Percentiles rank a stretch among this genome's conserved stretches.
phyloP scores from a whole-genome alignment of 2,113 vertebrate species.

The Clarias macrocephalus region DNA sequence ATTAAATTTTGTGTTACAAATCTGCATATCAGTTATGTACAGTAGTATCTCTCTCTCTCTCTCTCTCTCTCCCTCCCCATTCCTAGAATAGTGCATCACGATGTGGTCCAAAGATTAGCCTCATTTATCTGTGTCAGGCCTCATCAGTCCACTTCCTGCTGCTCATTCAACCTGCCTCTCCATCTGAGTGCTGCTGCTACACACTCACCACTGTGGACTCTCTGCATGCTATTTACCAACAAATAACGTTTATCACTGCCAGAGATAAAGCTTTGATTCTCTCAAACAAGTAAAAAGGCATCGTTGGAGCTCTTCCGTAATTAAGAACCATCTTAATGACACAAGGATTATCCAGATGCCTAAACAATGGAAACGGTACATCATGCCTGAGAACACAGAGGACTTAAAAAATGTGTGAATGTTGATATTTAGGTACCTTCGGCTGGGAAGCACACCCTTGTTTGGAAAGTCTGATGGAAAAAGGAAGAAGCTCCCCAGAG shows the following conservation, averaged over 20 bases:
- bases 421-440: conserved; percentile 18
- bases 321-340: neutral
- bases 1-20: neutral
- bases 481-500: conserved; percentile 23
- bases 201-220: conserved; percentile 37
- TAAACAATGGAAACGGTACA: neutral
- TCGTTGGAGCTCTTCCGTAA: neutral
- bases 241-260: conserved; percentile 17
- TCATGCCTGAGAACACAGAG: neutral
- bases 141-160: conserved; percentile 55
- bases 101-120: conserved; percentile 61
- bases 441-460: conserved; percentile 15
- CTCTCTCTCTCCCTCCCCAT: neutral
- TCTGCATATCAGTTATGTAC: neutral
- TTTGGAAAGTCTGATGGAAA: conserved; percentile 39
- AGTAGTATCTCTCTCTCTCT: neutral
- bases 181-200: conserved; percentile 32
- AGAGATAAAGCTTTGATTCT: neutral
- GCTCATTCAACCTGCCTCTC: conserved; percentile 50
- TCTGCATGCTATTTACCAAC: conserved; percentile 34
- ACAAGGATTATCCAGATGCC: neutral
- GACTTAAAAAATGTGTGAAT: conserved; percentile 4
- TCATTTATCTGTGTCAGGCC: conserved; percentile 60
- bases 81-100: conserved; percentile 44
- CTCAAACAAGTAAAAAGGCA: neutral